Percentiles rank a stretch among this genome's conserved stretches.
These are phyloP conservation scores for Microctonus aethiopoides DNA, from an alignment of 2,888 invertebrate genomes.

Conservation along the genomic window DNA sequence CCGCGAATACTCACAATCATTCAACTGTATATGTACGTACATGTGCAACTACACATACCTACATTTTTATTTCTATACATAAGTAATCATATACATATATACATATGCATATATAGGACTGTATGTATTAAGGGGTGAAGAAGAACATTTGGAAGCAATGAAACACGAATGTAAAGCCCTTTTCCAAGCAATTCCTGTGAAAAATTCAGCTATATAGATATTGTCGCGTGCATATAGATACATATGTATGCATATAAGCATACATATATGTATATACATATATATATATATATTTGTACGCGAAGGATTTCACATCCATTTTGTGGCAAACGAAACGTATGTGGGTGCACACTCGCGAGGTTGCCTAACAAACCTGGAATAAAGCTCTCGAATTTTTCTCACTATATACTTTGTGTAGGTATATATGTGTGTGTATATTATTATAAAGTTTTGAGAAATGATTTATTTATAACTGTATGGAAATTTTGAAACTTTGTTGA, in stretches of 20 bases:
- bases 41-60: no score
- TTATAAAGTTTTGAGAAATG: neutral
- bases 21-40: constrained; percentile 7
- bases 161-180: constrained; percentile 48
- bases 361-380: constrained; percentile 25
- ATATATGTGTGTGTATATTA: constrained; percentile 1
- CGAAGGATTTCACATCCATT: constrained; percentile 20
- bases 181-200: constrained; percentile 27
- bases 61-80: constrained; percentile 15
- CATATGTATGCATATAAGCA: neutral
- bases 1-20: constrained; percentile 29
- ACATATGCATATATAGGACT: constrained; percentile 28
- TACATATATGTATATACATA: neutral
- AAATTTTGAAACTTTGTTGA: no score
- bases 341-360: constrained; percentile 22
- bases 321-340: constrained; percentile 17
- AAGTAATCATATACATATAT: no score
- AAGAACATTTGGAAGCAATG: constrained; percentile 47
- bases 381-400: constrained; percentile 18
- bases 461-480: no score
- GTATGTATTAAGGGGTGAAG: constrained; percentile 10
- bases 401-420: neutral
- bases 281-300: neutral
- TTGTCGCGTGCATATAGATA: neutral
- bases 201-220: constrained; percentile 19